These are phyloP conservation scores for Pelagia noctiluca DNA, from an alignment of 30 jellyfish, hydroid and myxozoan species.

Conservation along the genomic window DNA sequence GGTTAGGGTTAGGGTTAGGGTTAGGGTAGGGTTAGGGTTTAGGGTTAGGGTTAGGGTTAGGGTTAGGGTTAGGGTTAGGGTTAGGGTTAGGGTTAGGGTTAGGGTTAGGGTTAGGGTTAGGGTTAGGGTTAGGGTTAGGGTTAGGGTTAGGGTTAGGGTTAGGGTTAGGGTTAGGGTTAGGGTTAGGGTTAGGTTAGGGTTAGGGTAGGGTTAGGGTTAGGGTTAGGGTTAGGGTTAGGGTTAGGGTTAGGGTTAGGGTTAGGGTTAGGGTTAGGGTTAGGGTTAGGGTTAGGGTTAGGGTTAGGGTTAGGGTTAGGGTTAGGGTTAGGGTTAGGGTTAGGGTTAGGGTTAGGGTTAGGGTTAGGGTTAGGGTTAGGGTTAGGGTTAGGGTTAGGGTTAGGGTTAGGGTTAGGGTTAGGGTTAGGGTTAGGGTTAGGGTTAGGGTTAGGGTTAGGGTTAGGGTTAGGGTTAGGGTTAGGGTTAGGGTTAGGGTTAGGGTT, in stretches of 20 bases:
- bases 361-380: neutral
- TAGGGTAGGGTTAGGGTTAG: neutral
- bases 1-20: too few species aligned
- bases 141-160: slow-evolving; percentile 24
- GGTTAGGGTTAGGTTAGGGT: slow-evolving; percentile 16
- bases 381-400: neutral
- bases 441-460: slow-evolving; percentile 8
- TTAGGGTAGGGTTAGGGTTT: slow-evolving; percentile 29
- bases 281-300: slow-evolving; percentile 2
- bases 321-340: neutral
- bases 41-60: slow-evolving; percentile 44
- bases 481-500: slow-evolving; percentile 26
- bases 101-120: slow-evolving; percentile 49
- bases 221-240: slow-evolving; percentile 14
- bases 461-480: slow-evolving; percentile 11
- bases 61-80: slow-evolving; percentile 50
- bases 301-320: neutral
- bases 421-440: slow-evolving; percentile 19
- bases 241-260: slow-evolving; percentile 20
- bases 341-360: neutral
- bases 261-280: slow-evolving; percentile 17
- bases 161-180: slow-evolving; percentile 29
- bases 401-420: slow-evolving; percentile 9
- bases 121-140: slow-evolving; percentile 48
- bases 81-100: slow-evolving; percentile 35